phyloP scores from a whole-genome alignment of 1,140 invertebrate genomes.

The Heterodera schachtii region DNA sequence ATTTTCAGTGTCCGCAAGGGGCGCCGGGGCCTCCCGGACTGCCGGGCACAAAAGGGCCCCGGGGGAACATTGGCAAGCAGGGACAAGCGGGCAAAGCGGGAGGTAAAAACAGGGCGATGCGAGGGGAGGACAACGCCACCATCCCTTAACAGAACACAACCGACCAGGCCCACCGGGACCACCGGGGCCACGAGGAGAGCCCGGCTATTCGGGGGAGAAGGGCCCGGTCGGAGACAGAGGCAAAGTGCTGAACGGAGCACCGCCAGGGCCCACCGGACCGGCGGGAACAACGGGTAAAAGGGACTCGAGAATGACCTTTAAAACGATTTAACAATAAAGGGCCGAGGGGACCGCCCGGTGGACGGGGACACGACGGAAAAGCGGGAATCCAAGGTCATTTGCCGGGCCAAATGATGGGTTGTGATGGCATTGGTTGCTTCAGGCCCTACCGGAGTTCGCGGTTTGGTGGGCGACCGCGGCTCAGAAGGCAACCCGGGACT shows the following conservation, averaged over 20 bases:
- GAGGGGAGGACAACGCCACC: neutral
- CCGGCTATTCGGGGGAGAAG: constrained; percentile 51
- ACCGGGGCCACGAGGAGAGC: constrained; percentile 50
- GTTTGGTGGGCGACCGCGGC: constrained; percentile 46
- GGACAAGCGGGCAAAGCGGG: constrained; percentile 45
- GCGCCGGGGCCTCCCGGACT: constrained; percentile 57
- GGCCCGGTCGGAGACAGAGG: constrained; percentile 56
- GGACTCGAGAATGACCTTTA: neutral
- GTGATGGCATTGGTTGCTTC: neutral
- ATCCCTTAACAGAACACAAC: constrained; percentile 40
- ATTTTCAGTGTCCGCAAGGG: constrained; percentile 54
- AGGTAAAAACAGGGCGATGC: constrained; percentile 2
- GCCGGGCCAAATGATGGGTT: constrained; percentile 24
- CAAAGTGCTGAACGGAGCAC: constrained; percentile 60
- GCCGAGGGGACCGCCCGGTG: constrained; percentile 38
- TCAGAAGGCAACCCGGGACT: constrained; percentile 44
- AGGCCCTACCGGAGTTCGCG: constrained; percentile 37
- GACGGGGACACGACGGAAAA: constrained; percentile 49
- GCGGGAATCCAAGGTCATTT: constrained; percentile 33
- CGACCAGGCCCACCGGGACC: constrained; percentile 56
- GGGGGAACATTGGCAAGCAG: constrained; percentile 46
- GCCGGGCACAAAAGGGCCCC: constrained; percentile 52
- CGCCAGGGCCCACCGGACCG: constrained; percentile 55
- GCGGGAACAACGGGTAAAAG: constrained; percentile 30
- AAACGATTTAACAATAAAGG: neutral